Conservation (phyloP, 2,113 vertebrate genomes). For the Caretta caretta region DNA sequence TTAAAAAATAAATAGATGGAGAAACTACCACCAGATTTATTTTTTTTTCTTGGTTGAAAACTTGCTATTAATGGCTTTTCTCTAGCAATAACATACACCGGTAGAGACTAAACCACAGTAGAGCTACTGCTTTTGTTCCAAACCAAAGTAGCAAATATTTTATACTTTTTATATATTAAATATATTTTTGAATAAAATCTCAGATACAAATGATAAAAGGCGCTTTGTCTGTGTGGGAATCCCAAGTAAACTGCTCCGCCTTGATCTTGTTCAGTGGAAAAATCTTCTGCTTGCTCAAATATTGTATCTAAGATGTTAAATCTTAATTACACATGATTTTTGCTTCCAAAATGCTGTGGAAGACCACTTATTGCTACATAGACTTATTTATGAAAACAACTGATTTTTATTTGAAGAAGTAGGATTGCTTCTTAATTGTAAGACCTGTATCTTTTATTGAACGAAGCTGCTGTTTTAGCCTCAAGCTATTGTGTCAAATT, state of each 20-base stretch:
- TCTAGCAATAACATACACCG: background rate
- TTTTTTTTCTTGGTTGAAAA: constrained; percentile 54
- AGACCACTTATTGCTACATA: constrained; percentile 9
- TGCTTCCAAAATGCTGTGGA: constrained; percentile 27
- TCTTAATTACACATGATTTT: background rate
- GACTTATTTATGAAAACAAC: constrained; percentile 44
- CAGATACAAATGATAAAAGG: constrained; percentile 51
- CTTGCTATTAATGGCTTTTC: background rate
- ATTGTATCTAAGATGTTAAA: constrained; percentile 7
- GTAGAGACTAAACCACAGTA: background rate
- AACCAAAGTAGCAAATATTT: constrained; percentile 61
- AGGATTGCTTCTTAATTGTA: constrained; percentile 26
- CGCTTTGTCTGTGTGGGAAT: constrained; percentile 51
- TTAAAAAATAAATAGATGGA: constrained; percentile 31
- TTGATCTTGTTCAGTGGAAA: constrained; percentile 23
- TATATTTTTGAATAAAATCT: constrained; percentile 57
- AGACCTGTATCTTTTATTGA: background rate
- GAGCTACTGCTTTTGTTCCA: constrained; percentile 49
- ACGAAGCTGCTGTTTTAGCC: background rate
- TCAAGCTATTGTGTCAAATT: background rate
- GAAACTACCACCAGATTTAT: constrained; percentile 60
- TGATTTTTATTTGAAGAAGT: constrained; percentile 8
- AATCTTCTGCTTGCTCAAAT: constrained; percentile 23
- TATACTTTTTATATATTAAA: constrained; percentile 64
- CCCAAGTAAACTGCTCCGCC: constrained; percentile 62